Conservation (phyloP, 35 echinoderm and acorn worm genomes). For the Heliocidaris tuberculata region DNA sequence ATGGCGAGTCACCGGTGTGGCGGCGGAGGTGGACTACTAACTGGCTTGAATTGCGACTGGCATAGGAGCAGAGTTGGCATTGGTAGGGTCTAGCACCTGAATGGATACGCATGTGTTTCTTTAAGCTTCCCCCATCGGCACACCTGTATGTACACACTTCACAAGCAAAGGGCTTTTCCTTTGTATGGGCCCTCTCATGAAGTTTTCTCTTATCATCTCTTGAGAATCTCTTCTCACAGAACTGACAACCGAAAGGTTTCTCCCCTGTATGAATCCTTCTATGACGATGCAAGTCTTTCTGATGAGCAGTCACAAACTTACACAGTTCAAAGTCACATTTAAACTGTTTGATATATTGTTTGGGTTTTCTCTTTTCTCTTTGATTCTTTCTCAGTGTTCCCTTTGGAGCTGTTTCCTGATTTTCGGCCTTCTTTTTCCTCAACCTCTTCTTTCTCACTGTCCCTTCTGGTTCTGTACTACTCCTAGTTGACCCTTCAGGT, state of each 20-base stretch:
- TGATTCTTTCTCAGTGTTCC: background rate
- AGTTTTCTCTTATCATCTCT: conserved; percentile 68
- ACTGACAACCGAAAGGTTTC: conserved; percentile 68
- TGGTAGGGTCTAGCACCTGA: conserved; percentile 65
- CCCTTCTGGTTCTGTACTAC: background rate
- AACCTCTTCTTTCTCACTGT: background rate
- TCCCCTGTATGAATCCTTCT: conserved; percentile 75
- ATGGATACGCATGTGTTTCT: conserved; percentile 78
- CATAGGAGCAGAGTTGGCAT: conserved; percentile 77
- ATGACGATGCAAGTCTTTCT: conserved; percentile 69
- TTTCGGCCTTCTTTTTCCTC: background rate
- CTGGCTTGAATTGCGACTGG: conserved; percentile 80
- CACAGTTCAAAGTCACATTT: conserved; percentile 50
- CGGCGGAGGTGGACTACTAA: conserved; percentile 66
- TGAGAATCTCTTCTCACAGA: conserved; percentile 69
- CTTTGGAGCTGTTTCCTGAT: background rate
- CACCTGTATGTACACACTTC: conserved; percentile 55
- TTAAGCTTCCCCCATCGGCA: conserved; percentile 69
- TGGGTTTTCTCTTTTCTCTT: conserved; percentile 4
- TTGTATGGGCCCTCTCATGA: conserved; percentile 68
- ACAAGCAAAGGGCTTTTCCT: conserved; percentile 71
- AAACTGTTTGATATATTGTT: conserved; percentile 31
- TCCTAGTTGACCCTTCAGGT: background rate
- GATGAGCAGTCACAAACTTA: conserved; percentile 51
- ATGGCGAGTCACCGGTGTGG: conserved; percentile 83